phyloP scores from a whole-genome alignment of 53 echinoderm and acorn worm species.

The Holothuria scabra region DNA sequence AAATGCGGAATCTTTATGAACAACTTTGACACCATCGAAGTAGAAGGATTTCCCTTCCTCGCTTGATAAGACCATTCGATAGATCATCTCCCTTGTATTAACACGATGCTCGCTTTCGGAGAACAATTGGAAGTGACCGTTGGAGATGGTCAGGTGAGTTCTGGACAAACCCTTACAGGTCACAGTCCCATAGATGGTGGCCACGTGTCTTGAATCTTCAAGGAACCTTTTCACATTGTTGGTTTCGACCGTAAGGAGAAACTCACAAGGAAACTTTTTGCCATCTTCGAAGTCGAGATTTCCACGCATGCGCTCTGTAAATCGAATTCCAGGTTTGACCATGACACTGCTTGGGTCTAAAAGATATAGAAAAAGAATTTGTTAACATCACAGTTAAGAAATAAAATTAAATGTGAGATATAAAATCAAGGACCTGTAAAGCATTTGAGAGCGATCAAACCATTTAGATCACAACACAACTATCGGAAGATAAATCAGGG shows the following conservation, averaged over 20 bases:
- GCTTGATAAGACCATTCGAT: constrained; percentile 68
- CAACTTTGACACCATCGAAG: constrained; percentile 66
- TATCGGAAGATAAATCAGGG: no score
- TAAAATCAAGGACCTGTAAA: no score
- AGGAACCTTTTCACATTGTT: constrained; percentile 67
- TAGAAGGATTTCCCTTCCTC: constrained; percentile 52
- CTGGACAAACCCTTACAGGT: constrained; percentile 62
- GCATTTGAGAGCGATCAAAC: no score
- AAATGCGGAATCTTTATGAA: constrained; percentile 72
- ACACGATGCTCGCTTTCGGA: constrained; percentile 59
- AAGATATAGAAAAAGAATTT: not conserved
- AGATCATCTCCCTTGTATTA: constrained; percentile 70
- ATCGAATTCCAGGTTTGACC: constrained; percentile 72
- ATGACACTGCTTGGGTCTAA: constrained; percentile 47
- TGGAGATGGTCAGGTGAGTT: constrained; percentile 57
- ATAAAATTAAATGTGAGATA: not conserved
- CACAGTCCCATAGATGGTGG: constrained; percentile 65
- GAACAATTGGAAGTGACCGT: constrained; percentile 67
- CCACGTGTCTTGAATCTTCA: constrained; percentile 55
- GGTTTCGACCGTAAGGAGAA: constrained; percentile 69
- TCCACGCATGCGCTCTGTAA: constrained; percentile 69
- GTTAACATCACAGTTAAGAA: not conserved
- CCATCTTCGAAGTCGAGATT: constrained; percentile 42
- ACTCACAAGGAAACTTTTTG: constrained; percentile 45
- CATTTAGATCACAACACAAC: no score